Evolutionary conservation across 2,888 invertebrate species (phyloP).

Genomic region (Diplolepis rosae): DNA sequence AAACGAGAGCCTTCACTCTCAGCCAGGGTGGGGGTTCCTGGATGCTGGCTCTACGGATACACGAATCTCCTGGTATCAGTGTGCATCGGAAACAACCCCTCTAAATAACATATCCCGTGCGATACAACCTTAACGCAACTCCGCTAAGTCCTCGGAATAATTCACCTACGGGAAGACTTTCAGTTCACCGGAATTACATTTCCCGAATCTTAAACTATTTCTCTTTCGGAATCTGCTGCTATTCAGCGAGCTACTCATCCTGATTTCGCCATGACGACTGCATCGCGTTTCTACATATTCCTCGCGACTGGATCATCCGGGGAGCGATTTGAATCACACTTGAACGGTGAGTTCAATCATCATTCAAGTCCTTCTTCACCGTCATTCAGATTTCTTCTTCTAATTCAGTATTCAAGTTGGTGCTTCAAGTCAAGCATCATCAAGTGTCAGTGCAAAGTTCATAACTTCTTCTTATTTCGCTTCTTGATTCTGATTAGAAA

Average conservation of each 20-base stretch:
- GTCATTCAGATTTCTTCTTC: not conserved
- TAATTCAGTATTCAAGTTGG: too few species aligned
- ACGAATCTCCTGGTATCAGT: slow-evolving; percentile 53
- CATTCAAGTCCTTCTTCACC: too few species aligned
- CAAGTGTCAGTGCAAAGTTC: too few species aligned
- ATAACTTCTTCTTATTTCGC: too few species aligned
- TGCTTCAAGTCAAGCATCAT: too few species aligned
- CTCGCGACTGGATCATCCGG: slow-evolving; percentile 31
- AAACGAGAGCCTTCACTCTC: slow-evolving; percentile 38
- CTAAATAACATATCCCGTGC: slow-evolving; percentile 53
- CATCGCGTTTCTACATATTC: slow-evolving; percentile 26
- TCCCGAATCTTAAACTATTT: not conserved
- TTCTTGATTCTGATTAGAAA: not conserved
- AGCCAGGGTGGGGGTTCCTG: slow-evolving; percentile 55
- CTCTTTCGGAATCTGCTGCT: not conserved
- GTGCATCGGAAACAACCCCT: slow-evolving; percentile 58
- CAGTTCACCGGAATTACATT: not conserved
- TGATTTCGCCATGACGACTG: slow-evolving; percentile 38
- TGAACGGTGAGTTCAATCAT: slow-evolving; percentile 44
- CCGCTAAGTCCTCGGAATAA: slow-evolving; percentile 38
- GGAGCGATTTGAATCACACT: slow-evolving; percentile 39
- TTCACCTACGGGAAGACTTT: slow-evolving; percentile 19
- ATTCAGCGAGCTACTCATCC: not conserved
- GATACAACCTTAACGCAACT: slow-evolving; percentile 46
- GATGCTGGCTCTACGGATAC: slow-evolving; percentile 54